Base-by-base conservation (phyloP, 1,140 invertebrate species). In the Triops cancriformis region DNA sequence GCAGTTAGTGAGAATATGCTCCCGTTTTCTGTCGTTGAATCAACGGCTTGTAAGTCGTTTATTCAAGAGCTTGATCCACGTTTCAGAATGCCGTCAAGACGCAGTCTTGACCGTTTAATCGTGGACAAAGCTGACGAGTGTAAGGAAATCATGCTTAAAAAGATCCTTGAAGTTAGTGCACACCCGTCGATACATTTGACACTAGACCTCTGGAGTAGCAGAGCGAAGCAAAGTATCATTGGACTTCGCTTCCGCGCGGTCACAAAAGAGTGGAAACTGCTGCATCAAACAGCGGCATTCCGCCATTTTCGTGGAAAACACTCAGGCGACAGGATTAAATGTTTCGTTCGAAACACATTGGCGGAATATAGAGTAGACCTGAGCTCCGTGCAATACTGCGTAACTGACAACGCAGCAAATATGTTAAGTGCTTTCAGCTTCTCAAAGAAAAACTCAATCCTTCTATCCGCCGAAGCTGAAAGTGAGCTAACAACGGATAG, bases 161-260 rank as follows among this genome's bases (percentile, higher is more conserved):
- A 45, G 0, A 45, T 45, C 43, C 43, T 45, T 45, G 43, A 45
- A 45, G 43, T 18, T 12, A 45, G 43, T 45, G 43, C 43, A 45
- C 43, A 45, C 43, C n/a, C 73, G 73, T 27, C 26, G 1, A 27
- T 73, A 31, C 74, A 4, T 42, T 42, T 75, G 74, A 75, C 3
- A 42, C 42, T 31, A 23, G 74, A 37, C 42, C 28, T 75, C 28
- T 75, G 74, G 74, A 75, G 74, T 42, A 75, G 74, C 23, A 75
- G 74, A 42, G 74, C 74, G n/a, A 75, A 75, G 28, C 74, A 75
- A 37, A 75, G 74, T 37, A 42, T 75, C 74, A 26, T 75, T 26
- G 74, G 74, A 26, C 1, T 75, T 23, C 26, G 74, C 3, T 23
- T 75, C 28, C 74, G 31, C 42, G 28, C 23, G 23, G 28, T 75